These are phyloP conservation scores for Callospermophilus lateralis DNA, from an alignment of 2,113 vertebrate genomes.

Conservation along the genomic window DNA sequence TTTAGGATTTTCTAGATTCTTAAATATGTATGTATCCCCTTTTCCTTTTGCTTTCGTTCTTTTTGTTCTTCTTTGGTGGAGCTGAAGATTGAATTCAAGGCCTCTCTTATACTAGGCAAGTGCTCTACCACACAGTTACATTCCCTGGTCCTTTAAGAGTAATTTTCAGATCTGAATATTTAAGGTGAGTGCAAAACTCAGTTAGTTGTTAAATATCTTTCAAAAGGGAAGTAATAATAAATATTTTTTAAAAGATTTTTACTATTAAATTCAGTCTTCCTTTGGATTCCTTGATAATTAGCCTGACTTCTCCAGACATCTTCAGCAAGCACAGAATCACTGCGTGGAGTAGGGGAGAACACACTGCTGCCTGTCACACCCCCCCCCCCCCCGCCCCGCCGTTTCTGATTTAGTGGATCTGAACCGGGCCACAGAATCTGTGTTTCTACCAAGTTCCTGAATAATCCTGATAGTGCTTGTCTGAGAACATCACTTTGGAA, in stretches of 20 bases:
- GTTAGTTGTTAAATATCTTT: constrained; percentile 10
- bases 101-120: background rate
- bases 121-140: background rate
- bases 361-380: background rate
- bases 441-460: background rate
- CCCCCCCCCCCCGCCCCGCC: too few relatives aligned
- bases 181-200: constrained; percentile 12
- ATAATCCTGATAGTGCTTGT: background rate
- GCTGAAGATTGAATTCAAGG: background rate
- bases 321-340: background rate
- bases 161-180: constrained; percentile 46
- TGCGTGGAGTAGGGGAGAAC: background rate
- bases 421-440: background rate
- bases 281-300: background rate
- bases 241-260: constrained; percentile 27
- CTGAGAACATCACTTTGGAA: background rate
- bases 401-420: background rate
- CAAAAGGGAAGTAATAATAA: background rate
- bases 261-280: constrained; percentile 23
- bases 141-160: background rate
- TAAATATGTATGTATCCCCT: background rate
- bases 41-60: background rate
- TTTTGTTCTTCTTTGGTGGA: background rate
- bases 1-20: background rate
- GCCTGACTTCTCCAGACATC: background rate